Evolutionary conservation across 2,797 vertebrate genomes (phyloP), one percentile per base, ranked within the genome.

Genomic region (Ficedula albicollis): DNA sequence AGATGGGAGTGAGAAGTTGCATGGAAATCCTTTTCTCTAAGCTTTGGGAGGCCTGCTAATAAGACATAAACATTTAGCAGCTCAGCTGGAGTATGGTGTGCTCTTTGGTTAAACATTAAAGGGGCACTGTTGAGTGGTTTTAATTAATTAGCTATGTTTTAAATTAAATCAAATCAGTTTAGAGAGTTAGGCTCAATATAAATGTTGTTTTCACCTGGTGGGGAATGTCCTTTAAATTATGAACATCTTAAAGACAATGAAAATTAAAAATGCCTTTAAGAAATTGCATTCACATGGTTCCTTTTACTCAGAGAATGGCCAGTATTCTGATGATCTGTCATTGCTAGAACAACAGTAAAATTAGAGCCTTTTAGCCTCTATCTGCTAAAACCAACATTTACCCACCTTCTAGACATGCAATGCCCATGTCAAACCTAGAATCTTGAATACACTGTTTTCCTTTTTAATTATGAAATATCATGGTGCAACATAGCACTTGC

Each of bases 61-160:
- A 93, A 90, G 70, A 76, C 16, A 16, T 44, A 94, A 95, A 90
- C 85, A 79, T 80, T 94, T 78, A 93, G 63, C 93, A 90, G 77
- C 92, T 95, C 92, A 87, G 91, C 77, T 95, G 93, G 92, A 95
- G 49, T 62, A 92, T 2, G 4, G 36, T 77, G 38, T 81, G 66
- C 66, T 97, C 72, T 83, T 96, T 81, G 69, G 92, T 95, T 96
- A 91, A 94, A 94, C 66, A 67, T 92, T 95, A 92, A 94, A 91
- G 84, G 73, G 76, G 41, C 84, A 95, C 69, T 85, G 76, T 91
- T 4, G 43, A 94, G 83, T 83, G 63, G 46, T 54, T 92, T 93
- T 95, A 91, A 96, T 93, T 94, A 96, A 96, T 96, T 94, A 90
- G 59, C 67, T 86, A 22, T 63, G 79, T 87, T 94, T 89, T 76